phyloP scores from a whole-genome alignment of 2,113 vertebrate genomes.

The Clupea harengus region DNA sequence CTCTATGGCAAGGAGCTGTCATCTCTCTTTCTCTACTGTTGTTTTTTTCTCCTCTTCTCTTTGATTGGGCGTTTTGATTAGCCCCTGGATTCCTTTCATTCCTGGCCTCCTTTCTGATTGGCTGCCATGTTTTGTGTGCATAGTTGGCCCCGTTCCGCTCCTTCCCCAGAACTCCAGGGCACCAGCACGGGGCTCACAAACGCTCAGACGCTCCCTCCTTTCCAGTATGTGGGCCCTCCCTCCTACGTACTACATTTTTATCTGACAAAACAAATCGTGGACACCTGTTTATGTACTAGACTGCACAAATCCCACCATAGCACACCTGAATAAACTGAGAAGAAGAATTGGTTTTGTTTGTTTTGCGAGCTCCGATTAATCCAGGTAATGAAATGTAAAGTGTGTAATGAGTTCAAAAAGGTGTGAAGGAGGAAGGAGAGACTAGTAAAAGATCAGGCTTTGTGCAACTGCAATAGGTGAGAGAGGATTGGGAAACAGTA shows the following conservation, averaged over 20 bases:
- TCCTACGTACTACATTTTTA: too few species aligned
- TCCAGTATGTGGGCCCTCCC: neutral
- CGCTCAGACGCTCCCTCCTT: neutral
- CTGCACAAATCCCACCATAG: neutral
- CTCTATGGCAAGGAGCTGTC: constrained; percentile 32
- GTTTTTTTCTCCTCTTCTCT: neutral
- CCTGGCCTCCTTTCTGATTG: neutral
- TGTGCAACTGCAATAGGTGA: neutral
- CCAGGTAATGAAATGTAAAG: neutral
- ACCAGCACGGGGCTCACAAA: neutral
- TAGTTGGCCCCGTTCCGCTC: neutral
- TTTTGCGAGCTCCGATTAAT: neutral
- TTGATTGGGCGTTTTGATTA: neutral
- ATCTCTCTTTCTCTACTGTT: neutral
- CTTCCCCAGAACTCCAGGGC: neutral
- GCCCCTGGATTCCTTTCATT: neutral
- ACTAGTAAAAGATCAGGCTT: neutral
- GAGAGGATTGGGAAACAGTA: neutral
- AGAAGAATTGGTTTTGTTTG: neutral
- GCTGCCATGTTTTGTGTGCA: neutral
- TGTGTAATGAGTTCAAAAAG: neutral
- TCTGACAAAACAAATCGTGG: too few species aligned
- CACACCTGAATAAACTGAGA: neutral
- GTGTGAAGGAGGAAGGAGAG: neutral
- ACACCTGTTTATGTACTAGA: too few species aligned